These are phyloP conservation scores for Margarornis squamiger DNA, from an alignment of 2,797 vertebrate species.

Conservation along the genomic window DNA sequence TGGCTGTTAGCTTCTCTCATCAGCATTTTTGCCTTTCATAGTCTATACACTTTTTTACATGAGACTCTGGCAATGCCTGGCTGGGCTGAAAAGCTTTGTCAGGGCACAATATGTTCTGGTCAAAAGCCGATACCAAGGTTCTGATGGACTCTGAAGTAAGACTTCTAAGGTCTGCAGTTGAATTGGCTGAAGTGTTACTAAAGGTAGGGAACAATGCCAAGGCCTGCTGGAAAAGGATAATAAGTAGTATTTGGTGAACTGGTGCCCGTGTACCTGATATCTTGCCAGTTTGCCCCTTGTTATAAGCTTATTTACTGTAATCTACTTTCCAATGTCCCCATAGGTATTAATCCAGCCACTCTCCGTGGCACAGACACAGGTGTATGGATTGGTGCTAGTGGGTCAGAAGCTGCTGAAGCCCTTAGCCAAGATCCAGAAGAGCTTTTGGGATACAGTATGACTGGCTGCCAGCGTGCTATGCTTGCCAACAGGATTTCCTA, in stretches of 20 bases:
- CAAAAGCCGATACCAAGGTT: not conserved
- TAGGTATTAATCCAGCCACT: constrained; percentile 86
- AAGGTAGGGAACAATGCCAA: not conserved
- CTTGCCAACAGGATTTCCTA: constrained; percentile 96
- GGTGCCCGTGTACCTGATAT: not conserved
- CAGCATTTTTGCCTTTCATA: not conserved
- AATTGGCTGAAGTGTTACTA: not conserved
- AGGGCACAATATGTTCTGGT: not conserved
- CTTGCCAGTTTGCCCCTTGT: not conserved
- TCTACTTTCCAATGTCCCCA: not conserved
- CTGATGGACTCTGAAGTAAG: not conserved
- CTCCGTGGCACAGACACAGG: constrained; percentile 89
- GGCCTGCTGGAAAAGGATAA: not conserved
- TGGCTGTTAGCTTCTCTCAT: not conserved
- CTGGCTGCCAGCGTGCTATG: constrained; percentile 96
- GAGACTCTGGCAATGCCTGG: not conserved
- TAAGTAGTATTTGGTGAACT: not conserved
- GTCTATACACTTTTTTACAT: not conserved
- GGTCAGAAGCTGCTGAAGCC: constrained; percentile 91
- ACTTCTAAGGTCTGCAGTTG: not conserved
- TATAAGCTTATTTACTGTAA: not conserved
- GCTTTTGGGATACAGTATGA: constrained; percentile 96
- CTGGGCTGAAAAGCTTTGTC: not conserved
- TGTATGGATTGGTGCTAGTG: constrained; percentile 93
- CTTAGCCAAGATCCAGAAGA: constrained; percentile 93